Conservation (phyloP, 1,140 invertebrate genomes). For the Cherax quadricarinatus region DNA sequence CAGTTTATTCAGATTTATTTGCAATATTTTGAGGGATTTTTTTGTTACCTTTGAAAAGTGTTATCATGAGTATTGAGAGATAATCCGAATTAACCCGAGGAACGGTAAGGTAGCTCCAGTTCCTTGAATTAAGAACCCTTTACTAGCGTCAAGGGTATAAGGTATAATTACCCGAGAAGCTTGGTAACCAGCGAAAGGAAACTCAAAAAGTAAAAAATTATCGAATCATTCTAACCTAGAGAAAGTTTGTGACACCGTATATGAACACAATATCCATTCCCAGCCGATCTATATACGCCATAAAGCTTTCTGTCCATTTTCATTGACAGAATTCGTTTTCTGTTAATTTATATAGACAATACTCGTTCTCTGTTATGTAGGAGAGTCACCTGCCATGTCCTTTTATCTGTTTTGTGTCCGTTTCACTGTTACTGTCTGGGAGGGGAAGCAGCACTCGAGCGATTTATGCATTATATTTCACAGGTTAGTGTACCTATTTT, state of each 20-base stretch:
- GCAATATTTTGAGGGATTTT: no score
- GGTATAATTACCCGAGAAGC: no score
- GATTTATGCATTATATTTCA: background rate
- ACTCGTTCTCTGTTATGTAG: slow-evolving; percentile 11
- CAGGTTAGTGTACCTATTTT: no score
- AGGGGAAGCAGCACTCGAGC: background rate
- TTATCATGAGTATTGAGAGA: no score
- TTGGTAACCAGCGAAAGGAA: no score
- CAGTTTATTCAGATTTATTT: no score
- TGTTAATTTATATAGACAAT: slow-evolving; percentile 23
- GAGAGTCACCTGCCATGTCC: background rate
- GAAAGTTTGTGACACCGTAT: background rate
- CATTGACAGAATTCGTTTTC: slow-evolving; percentile 12
- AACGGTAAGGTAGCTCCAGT: no score
- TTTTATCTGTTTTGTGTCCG: background rate
- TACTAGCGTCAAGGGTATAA: no score
- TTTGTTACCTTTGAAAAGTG: no score
- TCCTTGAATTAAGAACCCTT: no score
- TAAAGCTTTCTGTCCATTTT: slow-evolving; percentile 21
- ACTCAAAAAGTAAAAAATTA: background rate
- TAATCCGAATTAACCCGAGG: no score
- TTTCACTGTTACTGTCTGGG: background rate
- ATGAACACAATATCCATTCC: background rate
- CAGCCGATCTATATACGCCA: background rate
- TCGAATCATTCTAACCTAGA: background rate